These are phyloP conservation scores for Paramuricea clavata DNA, from an alignment of 92 coral and sea anemone genomes.

Conservation along the genomic window DNA sequence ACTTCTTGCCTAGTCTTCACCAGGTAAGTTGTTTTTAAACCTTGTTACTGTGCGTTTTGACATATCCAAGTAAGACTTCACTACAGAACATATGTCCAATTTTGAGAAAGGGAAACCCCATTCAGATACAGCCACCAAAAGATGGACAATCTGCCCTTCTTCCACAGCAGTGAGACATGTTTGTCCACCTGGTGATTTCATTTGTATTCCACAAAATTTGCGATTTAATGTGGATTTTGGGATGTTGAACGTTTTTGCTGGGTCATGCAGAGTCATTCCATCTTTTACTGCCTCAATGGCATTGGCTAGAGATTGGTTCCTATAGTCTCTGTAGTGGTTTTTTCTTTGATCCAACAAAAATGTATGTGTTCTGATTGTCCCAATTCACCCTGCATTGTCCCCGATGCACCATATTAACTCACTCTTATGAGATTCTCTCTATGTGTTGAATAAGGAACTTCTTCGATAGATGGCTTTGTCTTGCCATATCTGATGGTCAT, in stretches of 20 bases:
- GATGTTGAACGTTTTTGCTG: slow-evolving; percentile 27
- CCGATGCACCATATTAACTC: too few species aligned
- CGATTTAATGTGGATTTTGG: slow-evolving; percentile 37
- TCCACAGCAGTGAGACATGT: slow-evolving; percentile 32
- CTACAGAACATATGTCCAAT: slow-evolving; percentile 29
- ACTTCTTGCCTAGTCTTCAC: slow-evolving; percentile 46
- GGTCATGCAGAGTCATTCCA: slow-evolving; percentile 20
- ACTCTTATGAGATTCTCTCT: too few species aligned
- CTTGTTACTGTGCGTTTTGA: background rate
- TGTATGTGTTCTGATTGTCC: too few species aligned
- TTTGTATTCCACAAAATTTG: slow-evolving; percentile 23
- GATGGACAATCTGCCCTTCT: slow-evolving; percentile 30
- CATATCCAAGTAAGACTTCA: slow-evolving; percentile 40
- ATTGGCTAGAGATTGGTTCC: slow-evolving; percentile 13
- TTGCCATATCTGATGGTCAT: slow-evolving; percentile 32
- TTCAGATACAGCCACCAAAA: too few species aligned
- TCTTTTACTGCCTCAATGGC: slow-evolving; percentile 21
- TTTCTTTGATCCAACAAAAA: slow-evolving; percentile 22
- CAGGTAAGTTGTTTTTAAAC: slow-evolving; percentile 37
- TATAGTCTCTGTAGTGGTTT: slow-evolving; percentile 6
- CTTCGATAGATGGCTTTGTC: slow-evolving; percentile 37
- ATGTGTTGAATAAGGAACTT: slow-evolving; percentile 34
- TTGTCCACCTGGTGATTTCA: slow-evolving; percentile 35
- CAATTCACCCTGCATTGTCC: too few species aligned
- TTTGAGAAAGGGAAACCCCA: too few species aligned